Evolutionary conservation across 2,797 vertebrate species (phyloP).

Genomic region (Gadopsis marmoratus): DNA sequence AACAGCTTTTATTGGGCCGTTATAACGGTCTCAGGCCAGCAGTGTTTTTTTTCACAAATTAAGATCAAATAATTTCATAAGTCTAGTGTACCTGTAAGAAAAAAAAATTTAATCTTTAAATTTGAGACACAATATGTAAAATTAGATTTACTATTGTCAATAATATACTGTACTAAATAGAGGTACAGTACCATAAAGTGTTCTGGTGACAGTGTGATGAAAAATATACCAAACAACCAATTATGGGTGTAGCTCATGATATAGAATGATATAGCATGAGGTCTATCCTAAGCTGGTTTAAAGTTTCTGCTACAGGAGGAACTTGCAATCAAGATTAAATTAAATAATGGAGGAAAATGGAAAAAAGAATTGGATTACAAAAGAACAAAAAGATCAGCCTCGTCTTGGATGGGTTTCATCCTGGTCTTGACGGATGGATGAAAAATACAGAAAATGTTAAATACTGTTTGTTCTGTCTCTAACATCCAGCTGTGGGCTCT

Average conservation of each 20-base stretch:
- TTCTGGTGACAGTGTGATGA: background rate
- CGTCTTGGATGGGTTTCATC: constrained; percentile 14
- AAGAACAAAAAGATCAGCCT: constrained; percentile 13
- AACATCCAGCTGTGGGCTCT: constrained; percentile 44
- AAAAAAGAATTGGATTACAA: background rate
- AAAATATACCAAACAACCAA: background rate
- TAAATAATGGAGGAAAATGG: constrained; percentile 7
- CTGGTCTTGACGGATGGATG: constrained; percentile 30
- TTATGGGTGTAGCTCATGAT: background rate
- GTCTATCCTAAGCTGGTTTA: background rate
- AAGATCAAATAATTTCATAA: background rate
- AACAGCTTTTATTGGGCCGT: background rate
- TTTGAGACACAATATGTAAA: background rate
- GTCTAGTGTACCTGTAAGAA: background rate
- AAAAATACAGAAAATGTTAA: constrained; percentile 21
- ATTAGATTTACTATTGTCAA: background rate
- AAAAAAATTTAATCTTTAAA: background rate
- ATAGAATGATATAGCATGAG: background rate
- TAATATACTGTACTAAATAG: background rate
- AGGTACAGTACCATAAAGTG: background rate
- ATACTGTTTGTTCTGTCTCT: constrained; percentile 24
- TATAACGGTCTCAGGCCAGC: background rate
- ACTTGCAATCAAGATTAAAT: constrained; percentile 4
- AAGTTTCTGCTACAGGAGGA: background rate
- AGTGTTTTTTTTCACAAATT: background rate